A percentile compares a stretch with the other conserved stretches of the same genome.
Evolutionary conservation across 1,140 invertebrate genomes (phyloP).

Genomic region (Megalonaias nervosa): DNA sequence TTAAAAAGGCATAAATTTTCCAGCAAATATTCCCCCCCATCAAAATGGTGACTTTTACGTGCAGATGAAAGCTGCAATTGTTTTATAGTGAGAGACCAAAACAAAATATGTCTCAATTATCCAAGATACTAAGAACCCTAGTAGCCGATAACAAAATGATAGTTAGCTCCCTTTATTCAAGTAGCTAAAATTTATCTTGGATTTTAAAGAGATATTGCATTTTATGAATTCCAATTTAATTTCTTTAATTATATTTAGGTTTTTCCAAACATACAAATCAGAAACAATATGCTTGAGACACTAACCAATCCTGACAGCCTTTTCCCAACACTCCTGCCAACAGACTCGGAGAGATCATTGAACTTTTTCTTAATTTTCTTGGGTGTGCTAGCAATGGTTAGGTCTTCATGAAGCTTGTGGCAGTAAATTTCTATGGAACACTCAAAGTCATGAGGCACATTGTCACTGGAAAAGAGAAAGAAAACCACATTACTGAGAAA

Average conservation of each 20-base stretch:
- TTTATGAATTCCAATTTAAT: not conserved
- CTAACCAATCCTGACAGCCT: slow-evolving; percentile 67
- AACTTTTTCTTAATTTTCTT: slow-evolving; percentile 80
- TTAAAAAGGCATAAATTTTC: too few relatives aligned
- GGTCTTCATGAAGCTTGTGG: slow-evolving; percentile 80
- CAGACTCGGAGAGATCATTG: slow-evolving; percentile 76
- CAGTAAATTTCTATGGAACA: slow-evolving; percentile 80
- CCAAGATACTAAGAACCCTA: too few relatives aligned
- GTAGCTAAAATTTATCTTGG: too few relatives aligned
- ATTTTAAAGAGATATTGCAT: not conserved
- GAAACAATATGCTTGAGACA: not conserved
- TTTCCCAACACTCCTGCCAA: slow-evolving; percentile 80
- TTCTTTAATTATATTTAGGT: not conserved
- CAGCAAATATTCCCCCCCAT: too few relatives aligned
- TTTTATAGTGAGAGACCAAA: too few relatives aligned
- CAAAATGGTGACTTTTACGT: too few relatives aligned
- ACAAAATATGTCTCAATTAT: too few relatives aligned
- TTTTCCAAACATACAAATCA: not conserved
- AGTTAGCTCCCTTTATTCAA: too few relatives aligned
- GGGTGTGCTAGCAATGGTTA: slow-evolving; percentile 80
- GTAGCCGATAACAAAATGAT: too few relatives aligned
- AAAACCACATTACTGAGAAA: not conserved
- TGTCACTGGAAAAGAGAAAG: slow-evolving; percentile 73
- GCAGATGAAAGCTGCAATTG: too few relatives aligned
- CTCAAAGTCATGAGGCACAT: slow-evolving; percentile 79